Base-by-base conservation (phyloP, 2,888 invertebrate species). In the Laothoe populi region DNA sequence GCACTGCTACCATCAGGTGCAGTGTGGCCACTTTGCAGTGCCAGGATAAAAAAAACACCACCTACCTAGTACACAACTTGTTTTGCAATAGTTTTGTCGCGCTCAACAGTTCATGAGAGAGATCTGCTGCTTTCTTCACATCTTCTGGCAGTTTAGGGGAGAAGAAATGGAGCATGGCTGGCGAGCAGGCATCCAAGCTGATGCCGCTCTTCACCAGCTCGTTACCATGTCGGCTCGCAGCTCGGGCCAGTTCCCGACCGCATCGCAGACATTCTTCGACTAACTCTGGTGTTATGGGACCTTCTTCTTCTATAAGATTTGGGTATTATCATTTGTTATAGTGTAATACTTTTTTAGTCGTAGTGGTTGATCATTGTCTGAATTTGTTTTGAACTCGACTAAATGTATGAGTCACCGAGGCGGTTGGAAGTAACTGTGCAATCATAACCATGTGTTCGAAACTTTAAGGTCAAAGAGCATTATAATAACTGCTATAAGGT, bases 231-330 rank as follows among this genome's bases (percentile, higher is more conserved):
- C 78, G 74, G n/a, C 64, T 78, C 0, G 88, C 81, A 0, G 86
- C 84, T 58, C 81, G 76, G 57, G 87, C 76, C 1, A 92, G 72
- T 60, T 92, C 90, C 3, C 88, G 83, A 0, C 90, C 92, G 19
- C 83, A 80, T 64, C 81, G 80, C 5, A 87, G 72, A 46, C 88
- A 88, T 63, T 92, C 92, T 5, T 81, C 72, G 7, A 90, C 95
- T 93, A 96, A 76, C 83, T 94, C 75, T 90, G 93, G 70, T 84
- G 93, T 74, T 84, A 94, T 75, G 73, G 91, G 76, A 92, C 84
- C 84, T 88, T 94, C 75, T 87, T 93, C 79, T 93, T 89, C 77
- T 87, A 82, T 64, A 61, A 38, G n/a, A 16, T 67, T 24, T 2
- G 4, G 0, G n/a, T 40, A 23, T 23, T n/a, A 13, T 13, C 16